phyloP scores from a whole-genome alignment of 2,888 invertebrate species.

The Dendrolimus pini region DNA sequence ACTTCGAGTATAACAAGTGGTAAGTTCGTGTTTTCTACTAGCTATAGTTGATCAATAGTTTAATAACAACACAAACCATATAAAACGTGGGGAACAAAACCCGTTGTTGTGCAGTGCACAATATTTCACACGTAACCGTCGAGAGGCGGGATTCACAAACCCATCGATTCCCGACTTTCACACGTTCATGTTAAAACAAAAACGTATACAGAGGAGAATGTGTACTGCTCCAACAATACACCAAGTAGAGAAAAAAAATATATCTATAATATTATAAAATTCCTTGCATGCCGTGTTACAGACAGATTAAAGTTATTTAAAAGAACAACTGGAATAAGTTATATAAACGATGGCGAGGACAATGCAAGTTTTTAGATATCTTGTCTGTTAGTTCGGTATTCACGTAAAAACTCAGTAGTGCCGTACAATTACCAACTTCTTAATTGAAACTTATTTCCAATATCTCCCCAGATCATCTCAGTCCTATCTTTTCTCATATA shows the following conservation, averaged over 20 bases:
- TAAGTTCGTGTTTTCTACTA: too few relatives aligned
- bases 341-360: too few relatives aligned
- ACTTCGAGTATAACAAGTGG: too few relatives aligned
- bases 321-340: too few relatives aligned
- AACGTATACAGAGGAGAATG: conserved; percentile 28
- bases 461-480: background rate
- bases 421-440: background rate
- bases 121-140: background rate
- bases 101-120: background rate
- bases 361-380: too few relatives aligned
- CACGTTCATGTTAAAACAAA: conserved; percentile 47
- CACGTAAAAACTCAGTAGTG: background rate
- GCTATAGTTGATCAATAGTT: too few relatives aligned
- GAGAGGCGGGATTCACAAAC: conserved; percentile 13
- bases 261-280: too few relatives aligned
- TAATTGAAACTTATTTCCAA: background rate
- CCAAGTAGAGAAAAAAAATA: background rate
- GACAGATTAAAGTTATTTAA: too few relatives aligned
- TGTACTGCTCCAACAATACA: conserved; percentile 11
- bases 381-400: too few relatives aligned
- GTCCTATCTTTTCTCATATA: too few relatives aligned
- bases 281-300: too few relatives aligned
- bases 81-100: background rate
- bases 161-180: conserved; percentile 48
- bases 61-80: too few relatives aligned